Evolutionary conservation across 2,888 invertebrate genomes (phyloP), one percentile per base, ranked within the genome.

Genomic region (Ypsolopha sequella): DNA sequence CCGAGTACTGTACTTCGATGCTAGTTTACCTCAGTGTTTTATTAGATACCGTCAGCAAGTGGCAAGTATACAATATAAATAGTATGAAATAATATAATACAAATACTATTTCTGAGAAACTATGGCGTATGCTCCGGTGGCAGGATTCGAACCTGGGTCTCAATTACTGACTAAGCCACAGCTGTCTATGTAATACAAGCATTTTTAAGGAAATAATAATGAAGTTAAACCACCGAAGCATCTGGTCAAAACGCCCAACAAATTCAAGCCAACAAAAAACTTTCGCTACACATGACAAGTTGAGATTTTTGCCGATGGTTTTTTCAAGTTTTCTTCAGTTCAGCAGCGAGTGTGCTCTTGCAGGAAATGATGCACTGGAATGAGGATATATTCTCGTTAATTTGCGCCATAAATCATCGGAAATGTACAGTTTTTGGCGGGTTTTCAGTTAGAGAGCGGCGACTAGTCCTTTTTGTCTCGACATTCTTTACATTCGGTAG

Each of bases 341-440:
- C 68, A 68, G 65, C 68, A 67, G 73, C 74, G 66, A 69, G 70
- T 70, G 73, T 70, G 78, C 63, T 86, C 82, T 82, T 76, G 82
- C 86, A 86, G 86, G 86, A 86, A 86, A 85, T 82, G 85, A 84
- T 70, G 77, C 65, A 68, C 65, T 65, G 80, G 86, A 86, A 86
- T 86, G 86, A 84, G 85, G 86, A 85, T 85, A 81, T 78, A 73
- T 80, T 79, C 85, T 82, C 80, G 85, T 85, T 86, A 86, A 86
- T 86, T 85, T 85, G 81, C 76, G 70, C 70, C 86, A 86, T 86
- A 86, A 86, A 86, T 86, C 86, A 86, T 84, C 82, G 78, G 71
- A 73, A 80, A 81, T 77, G 82, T 78, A 67, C 58, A 60, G 70
- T 76, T 78, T 77, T 70, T 71, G 73, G 71, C 69, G 66, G 71